Evolutionary conservation across 2,113 vertebrate species (phyloP).

Genomic region (Crotophaga sulcirostris): DNA sequence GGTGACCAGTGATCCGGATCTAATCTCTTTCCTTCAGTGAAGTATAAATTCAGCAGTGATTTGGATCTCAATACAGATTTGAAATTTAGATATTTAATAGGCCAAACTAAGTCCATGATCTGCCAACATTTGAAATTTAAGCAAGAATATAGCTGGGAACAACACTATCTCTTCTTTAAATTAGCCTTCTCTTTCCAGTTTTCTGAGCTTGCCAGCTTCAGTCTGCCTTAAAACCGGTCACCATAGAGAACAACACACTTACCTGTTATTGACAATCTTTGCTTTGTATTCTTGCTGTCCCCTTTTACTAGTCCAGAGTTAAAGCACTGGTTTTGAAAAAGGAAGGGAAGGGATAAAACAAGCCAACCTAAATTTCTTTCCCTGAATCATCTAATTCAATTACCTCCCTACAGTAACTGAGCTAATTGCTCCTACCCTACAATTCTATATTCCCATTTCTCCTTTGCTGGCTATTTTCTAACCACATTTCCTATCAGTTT

Average conservation of each 20-base stretch:
- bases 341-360: too few relatives aligned
- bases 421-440: constrained; percentile 19
- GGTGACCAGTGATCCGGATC: not conserved
- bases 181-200: not conserved
- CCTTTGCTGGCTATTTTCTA: constrained; percentile 26
- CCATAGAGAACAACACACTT: not conserved
- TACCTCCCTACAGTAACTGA: not conserved
- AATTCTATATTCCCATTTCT: constrained; percentile 17
- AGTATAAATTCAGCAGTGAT: constrained; percentile 7
- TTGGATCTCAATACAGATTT: constrained; percentile 3
- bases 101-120: not conserved
- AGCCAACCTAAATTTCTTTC: not conserved
- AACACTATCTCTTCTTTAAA: not conserved
- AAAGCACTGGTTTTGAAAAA: not conserved
- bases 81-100: not conserved
- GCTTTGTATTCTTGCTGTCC: not conserved
- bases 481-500: not conserved
- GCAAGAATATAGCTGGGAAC: not conserved
- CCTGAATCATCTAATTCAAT: constrained; percentile 19
- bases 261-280: not conserved
- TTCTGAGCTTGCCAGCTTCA: not conserved
- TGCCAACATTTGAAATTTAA: not conserved
- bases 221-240: not conserved
- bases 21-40: constrained; percentile 6
- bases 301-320: not conserved